A percentile compares a stretch with the other conserved stretches of the same genome.
These are phyloP conservation scores for Amaurobius ferox DNA, from an alignment of 2,888 invertebrate genomes.

Conservation along the genomic window DNA sequence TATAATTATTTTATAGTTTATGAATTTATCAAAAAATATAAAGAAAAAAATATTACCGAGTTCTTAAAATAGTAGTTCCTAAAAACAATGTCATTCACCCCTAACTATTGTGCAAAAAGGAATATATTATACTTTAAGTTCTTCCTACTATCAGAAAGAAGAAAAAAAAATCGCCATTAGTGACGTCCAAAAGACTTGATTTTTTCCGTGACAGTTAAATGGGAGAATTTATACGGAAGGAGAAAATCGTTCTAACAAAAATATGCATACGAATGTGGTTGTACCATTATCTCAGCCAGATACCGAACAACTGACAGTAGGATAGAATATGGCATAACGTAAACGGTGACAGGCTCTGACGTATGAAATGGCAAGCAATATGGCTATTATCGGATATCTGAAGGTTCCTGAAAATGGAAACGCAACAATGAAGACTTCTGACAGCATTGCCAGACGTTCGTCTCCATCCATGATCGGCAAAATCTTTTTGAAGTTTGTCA, in stretches of 20 bases:
- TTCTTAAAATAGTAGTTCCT: no score
- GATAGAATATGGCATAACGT: constrained; percentile 54
- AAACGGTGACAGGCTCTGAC: constrained; percentile 30
- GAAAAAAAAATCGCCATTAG: neutral
- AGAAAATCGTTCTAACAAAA: neutral
- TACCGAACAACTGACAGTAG: constrained; percentile 38
- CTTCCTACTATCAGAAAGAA: neutral
- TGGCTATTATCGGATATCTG: constrained; percentile 60
- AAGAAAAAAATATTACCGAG: no score
- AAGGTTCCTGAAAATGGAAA: constrained; percentile 25
- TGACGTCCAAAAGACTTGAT: neutral
- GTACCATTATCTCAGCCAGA: constrained; percentile 45
- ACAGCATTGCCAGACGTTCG: constrained; percentile 56
- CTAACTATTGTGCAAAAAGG: no score
- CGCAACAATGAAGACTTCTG: constrained; percentile 22
- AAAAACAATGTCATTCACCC: no score
- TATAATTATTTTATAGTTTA: no score
- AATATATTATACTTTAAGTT: no score
- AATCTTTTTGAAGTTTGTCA: constrained; percentile 16
- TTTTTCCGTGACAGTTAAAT: neutral
- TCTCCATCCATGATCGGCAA: constrained; percentile 12
- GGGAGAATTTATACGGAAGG: neutral
- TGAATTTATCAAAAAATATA: no score
- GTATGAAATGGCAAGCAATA: constrained; percentile 48
- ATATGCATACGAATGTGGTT: constrained; percentile 14